Base-by-base conservation (phyloP, 64 coral and sea anemone genomes). In the Montipora sp. region DNA sequence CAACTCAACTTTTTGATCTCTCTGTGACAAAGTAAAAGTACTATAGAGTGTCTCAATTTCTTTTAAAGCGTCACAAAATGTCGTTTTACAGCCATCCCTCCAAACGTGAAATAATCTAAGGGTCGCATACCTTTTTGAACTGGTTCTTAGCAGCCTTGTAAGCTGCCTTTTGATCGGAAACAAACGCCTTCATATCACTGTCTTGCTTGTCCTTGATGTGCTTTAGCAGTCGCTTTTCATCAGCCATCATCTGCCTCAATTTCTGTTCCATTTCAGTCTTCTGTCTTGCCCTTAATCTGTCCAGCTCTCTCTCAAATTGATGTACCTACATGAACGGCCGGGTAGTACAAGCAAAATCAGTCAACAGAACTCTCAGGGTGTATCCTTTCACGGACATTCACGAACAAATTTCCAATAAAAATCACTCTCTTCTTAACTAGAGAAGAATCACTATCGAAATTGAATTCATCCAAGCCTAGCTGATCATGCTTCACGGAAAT, bases 211-310 rank as follows among this genome's bases (percentile, higher is more conserved):
- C 92, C 49, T 92, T 92, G 51, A 99, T 99, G 23, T 94, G 92
- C n/a, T 83, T 93, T 0, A 93, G 95, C 2, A 99, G 80, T 51
- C 96, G 91, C 84, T 84, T 94, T 63, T 99, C 98, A 74, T 99
- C 98, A 48, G 98, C 82, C 59, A 80, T 59, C 84, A 99, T 96
- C 85, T 99, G 98, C 50, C 89, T 96, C 21, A 91, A 22, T 89
- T 96, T 96, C 66, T 99, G 98, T 36, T 99, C 98, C 80, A 99
- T 89, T 87, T 99, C 98, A 63, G 94, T 95, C 66, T 94, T 96
- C 15, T 99, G 98, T 22, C 95, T 87, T 15, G 94, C 72, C 57
- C 92, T 86, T 36, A 99, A 51, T 71, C 96, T 99, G 51, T 99
- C 98, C 74, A 99, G 61, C 16, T 99, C 98, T 80, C 91, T 91